A percentile compares a stretch with the other conserved stretches of the same genome.
These are phyloP conservation scores for Chaitophorus viminalis DNA, from an alignment of 2,888 invertebrate species.

Conservation along the genomic window DNA sequence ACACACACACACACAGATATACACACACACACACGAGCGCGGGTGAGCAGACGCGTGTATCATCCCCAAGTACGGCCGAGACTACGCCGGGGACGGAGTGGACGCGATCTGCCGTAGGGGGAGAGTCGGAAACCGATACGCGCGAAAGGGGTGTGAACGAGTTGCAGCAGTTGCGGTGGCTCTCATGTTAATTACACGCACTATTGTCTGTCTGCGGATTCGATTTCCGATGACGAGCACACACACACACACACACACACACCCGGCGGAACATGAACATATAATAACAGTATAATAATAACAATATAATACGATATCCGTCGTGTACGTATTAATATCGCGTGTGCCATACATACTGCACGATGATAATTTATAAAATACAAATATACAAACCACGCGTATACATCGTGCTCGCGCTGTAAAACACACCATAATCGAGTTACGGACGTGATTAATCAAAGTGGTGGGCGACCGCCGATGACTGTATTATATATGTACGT, in stretches of 20 bases:
- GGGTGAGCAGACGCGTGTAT: too few species aligned
- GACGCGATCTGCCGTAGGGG: too few species aligned
- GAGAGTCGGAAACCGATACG: not conserved
- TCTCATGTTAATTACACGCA: slow-evolving; percentile 35
- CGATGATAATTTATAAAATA: not conserved
- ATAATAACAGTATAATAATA: not conserved
- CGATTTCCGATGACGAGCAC: slow-evolving; percentile 33
- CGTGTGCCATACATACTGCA: not conserved
- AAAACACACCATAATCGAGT: slow-evolving; percentile 37
- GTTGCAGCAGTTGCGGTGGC: not conserved
- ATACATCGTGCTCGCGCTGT: not conserved
- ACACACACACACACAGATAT: not conserved
- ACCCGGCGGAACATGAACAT: not conserved
- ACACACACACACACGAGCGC: not conserved
- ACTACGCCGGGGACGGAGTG: not conserved
- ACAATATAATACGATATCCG: not conserved
- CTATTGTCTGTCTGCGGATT: slow-evolving; percentile 42
- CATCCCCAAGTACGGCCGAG: too few species aligned
- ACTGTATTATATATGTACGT: not conserved
- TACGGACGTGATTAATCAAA: slow-evolving; percentile 53
- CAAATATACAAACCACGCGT: not conserved
- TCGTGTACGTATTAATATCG: too few species aligned
- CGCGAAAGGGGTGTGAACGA: not conserved
- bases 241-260: not conserved
- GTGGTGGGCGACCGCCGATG: not conserved